Base-by-base conservation (phyloP, 2,113 vertebrate species). In the Ageneiosus marmoratus region DNA sequence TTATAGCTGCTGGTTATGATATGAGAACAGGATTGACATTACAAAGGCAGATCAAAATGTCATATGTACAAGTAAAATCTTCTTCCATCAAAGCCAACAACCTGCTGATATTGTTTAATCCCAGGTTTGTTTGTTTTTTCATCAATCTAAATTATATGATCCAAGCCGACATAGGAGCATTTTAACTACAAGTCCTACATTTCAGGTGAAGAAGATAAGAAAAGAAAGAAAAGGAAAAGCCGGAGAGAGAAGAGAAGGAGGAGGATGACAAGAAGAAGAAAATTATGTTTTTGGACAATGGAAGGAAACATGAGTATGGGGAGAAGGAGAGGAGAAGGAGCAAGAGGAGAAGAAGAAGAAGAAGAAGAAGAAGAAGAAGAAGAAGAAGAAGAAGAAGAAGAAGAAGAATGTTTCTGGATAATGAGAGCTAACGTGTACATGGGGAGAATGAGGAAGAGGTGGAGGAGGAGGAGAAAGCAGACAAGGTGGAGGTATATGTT, bases 21-120 rank as follows among this genome's bases (percentile, higher is more conserved):
- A 74, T 74, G 48, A 51, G 48, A 74, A 51, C 13, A 74, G 16
- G 12, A 51, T 4, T 51, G n/a, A 29, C 16, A 22, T 74, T 51
- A 51, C 72, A 74, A 74, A 32, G 48, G 6, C 48, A 51, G 27
- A 74, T 32, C 48, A 74, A 50, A 74, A 70, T 29, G 72, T 51
- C 72, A 74, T 74, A 24, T 73, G n/a, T 29, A 73, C 44, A 48
- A 29, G 69, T 48, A 27, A 73, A 72, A 46, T 46, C 22, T 46
- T 22, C 41, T 46, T 48, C 0, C 4, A n/a, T 74, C 5, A 7
- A 29, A 48, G 29, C 13, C 3, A 50, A 50, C n/a, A 50, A 27
- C 22, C 44, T 70, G 11, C n/a, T 74, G 46, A 29, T 20, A 20
- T 20, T 69, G 34, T 44, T 44, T 22, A 11, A 18, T 69, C 12